These are phyloP conservation scores for Cryptotis parvus DNA, from an alignment of 2,113 vertebrate genomes.

Conservation along the genomic window DNA sequence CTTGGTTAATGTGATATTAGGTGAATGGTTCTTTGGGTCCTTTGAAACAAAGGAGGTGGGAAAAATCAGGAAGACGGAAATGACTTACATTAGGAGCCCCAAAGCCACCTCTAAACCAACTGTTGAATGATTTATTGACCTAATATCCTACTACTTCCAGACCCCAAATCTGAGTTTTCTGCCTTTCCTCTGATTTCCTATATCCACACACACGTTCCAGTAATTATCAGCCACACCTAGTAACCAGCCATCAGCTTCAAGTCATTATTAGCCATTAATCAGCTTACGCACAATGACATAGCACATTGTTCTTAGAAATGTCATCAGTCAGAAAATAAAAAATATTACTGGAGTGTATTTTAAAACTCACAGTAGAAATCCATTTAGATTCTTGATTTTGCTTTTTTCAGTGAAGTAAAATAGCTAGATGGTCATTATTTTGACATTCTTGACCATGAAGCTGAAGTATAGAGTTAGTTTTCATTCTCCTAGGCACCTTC, in stretches of 20 bases:
- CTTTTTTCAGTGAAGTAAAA: background rate
- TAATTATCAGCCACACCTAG: background rate
- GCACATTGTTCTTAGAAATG: background rate
- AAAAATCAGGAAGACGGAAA: constrained; percentile 5
- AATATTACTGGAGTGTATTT: background rate
- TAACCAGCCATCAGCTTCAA: background rate
- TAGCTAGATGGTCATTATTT: background rate
- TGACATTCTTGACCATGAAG: background rate
- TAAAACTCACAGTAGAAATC: background rate
- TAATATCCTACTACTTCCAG: background rate
- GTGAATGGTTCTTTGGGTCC: background rate
- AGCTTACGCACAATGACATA: background rate
- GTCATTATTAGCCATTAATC: background rate
- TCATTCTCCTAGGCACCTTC: background rate
- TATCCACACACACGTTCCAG: background rate
- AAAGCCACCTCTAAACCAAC: background rate
- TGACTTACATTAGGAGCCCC: background rate
- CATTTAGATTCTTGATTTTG: too few species aligned
- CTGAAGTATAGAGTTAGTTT: background rate
- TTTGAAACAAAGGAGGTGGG: background rate
- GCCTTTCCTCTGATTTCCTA: background rate
- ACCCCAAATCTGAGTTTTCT: background rate
- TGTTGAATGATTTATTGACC: background rate
- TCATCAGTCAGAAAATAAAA: background rate
- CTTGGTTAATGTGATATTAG: background rate